Evolutionary conservation across 2,888 invertebrate genomes (phyloP).

Genomic region (Hirtodrosophila cameraria): DNA sequence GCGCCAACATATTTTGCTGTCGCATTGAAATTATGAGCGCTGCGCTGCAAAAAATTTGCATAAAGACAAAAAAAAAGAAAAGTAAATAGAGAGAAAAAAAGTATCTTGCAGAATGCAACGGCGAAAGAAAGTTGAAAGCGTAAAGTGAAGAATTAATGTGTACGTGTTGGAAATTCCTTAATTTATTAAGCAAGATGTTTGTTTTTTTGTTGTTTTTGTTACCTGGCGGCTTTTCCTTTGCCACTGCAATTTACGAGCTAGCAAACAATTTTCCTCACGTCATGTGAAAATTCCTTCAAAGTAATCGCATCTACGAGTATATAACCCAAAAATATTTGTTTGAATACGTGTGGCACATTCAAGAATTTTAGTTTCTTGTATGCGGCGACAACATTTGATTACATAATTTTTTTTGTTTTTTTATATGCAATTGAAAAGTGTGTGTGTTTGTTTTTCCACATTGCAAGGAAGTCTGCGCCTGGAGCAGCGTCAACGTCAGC

Average conservation of each 20-base stretch:
- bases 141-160: conserved; percentile 51
- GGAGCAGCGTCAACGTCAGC: conserved; percentile 25
- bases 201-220: conserved; percentile 10
- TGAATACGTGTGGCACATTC: conserved; percentile 45
- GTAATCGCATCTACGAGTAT: conserved; percentile 2
- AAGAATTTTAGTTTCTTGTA: conserved; percentile 40
- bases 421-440: conserved; percentile 34
- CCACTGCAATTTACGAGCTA: background rate
- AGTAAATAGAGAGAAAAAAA: conserved; percentile 16
- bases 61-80: conserved; percentile 47
- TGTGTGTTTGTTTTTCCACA: no score
- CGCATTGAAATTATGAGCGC: conserved; percentile 73
- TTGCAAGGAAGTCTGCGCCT: conserved; percentile 25
- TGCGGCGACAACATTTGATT: conserved; percentile 61
- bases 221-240: conserved; percentile 50
- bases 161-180: conserved; percentile 71
- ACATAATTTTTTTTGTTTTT: conserved; percentile 47
- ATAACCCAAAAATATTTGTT: conserved; percentile 14
- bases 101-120: conserved; percentile 36
- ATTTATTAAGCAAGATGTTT: conserved; percentile 30
- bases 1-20: conserved; percentile 76
- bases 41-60: conserved; percentile 67
- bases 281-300: conserved; percentile 53
- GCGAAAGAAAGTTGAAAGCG: conserved; percentile 54
- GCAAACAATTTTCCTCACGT: conserved; percentile 58